Evolutionary conservation across 1,140 invertebrate genomes (phyloP).

Genomic region (Listronotus oregonensis): DNA sequence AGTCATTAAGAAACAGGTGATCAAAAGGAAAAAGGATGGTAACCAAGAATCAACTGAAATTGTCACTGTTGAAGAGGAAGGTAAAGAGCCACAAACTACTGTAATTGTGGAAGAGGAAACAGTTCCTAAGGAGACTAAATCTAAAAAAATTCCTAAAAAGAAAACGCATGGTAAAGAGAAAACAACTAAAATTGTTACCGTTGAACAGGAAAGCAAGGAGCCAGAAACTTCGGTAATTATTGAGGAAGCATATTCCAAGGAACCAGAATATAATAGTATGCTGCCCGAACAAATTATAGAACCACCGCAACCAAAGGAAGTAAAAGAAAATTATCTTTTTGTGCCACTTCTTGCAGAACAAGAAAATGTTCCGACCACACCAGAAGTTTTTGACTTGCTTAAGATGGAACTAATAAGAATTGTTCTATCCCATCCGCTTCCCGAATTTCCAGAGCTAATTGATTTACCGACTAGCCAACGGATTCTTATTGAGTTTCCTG

Average conservation of each 20-base stretch:
- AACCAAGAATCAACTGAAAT: conserved; percentile 51
- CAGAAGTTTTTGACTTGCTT: conserved; percentile 41
- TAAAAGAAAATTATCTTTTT: conserved; percentile 40
- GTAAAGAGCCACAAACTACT: conserved; percentile 53
- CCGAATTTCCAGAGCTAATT: conserved; percentile 38
- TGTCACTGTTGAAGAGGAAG: conserved; percentile 50
- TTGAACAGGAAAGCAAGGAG: conserved; percentile 57
- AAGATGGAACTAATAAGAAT: conserved; percentile 45
- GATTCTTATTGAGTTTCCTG: conserved; percentile 38
- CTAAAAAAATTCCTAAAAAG: no score
- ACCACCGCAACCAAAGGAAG: conserved; percentile 16
- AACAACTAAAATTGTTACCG: conserved; percentile 58
- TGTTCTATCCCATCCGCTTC: conserved; percentile 41
- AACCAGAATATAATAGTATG: conserved; percentile 22
- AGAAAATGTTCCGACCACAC: conserved; percentile 33
- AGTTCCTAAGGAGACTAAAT: conserved; percentile 11
- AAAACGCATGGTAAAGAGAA: conserved; percentile 38
- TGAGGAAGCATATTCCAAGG: conserved; percentile 40
- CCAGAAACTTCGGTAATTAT: conserved; percentile 54
- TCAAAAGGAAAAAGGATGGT: conserved; percentile 46
- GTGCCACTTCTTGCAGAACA: conserved; percentile 41
- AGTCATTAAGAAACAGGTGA: conserved; percentile 52
- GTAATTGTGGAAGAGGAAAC: conserved; percentile 51
- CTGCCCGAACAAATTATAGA: conserved; percentile 37
- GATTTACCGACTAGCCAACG: conserved; percentile 25